Evolutionary conservation across 2,888 invertebrate genomes (phyloP), one percentile per base, ranked within the genome.

Genomic region (Tineola bisselliella): DNA sequence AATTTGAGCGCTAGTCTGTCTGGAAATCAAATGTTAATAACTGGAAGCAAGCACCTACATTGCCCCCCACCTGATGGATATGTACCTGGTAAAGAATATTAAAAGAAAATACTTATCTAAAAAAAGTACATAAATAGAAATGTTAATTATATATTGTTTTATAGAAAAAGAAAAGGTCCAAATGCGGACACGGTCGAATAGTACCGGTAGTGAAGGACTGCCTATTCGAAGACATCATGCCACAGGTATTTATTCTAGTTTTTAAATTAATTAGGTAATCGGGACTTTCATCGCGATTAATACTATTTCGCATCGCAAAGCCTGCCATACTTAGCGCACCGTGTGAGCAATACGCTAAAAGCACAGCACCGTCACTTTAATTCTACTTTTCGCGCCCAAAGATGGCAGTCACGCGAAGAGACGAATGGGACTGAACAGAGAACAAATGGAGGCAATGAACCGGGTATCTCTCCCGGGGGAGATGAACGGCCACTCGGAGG

Each of bases 21-120:
- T 66, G 93, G 93, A 75, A 94, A 94, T 88, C 90, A 92, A 77
- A 86, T 90, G 67, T 90, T 92, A 87, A 91, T 93, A 73, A 90
- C 92, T 70, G 94, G 94, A 84, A 91, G 93, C 87, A 91, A 91
- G 77, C 91, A 91, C 81, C 89, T 94, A 70, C 94, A 94, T 84
- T 93, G 93, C 77, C 91, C 91, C 68, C 92, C 92, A 64, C 93
- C 93, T 67, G 83, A 88, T 69, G 91, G 89, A 77, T 90, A 84
- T 81, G 83, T 71, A 74, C 81, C 83, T 74, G 88, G 87, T 88
- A 65, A 63, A 72, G 10, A 6, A 38, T 38, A 38, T 6, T 38
- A 10, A 12, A 38, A 38, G 5, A n/a, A 10, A 6, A 38, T 38
- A 38, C 10, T 18, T 15, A 13, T 3, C 13, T 48, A 15, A 48